Evolutionary conservation across 2,888 invertebrate genomes (phyloP).

Genomic region (Ormyrus nitidulus): DNA sequence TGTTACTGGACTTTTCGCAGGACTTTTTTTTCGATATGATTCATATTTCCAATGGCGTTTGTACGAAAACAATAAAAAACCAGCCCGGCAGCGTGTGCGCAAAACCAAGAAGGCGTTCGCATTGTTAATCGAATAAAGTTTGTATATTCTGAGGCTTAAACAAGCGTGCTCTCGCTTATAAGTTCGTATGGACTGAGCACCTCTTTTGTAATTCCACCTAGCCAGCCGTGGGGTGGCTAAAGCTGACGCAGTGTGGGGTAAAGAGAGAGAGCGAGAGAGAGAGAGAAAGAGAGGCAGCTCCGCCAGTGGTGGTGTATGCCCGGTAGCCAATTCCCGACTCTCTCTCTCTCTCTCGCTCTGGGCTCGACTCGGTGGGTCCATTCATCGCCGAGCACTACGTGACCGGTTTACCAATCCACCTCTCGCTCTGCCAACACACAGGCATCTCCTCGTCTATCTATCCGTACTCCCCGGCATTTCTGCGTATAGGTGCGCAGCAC

Average conservation of each 20-base stretch:
- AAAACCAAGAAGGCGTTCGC: not conserved
- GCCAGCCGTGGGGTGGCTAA: slow-evolving; percentile 67
- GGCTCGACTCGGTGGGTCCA: slow-evolving; percentile 69
- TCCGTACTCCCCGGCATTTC: slow-evolving; percentile 56
- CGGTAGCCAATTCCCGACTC: slow-evolving; percentile 73
- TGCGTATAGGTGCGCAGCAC: slow-evolving; percentile 58
- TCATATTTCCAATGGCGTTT: too few relatives aligned
- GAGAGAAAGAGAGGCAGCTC: not conserved
- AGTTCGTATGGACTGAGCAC: slow-evolving; percentile 64
- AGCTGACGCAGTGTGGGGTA: slow-evolving; percentile 69
- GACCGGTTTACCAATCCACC: slow-evolving; percentile 74
- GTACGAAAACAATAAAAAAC: too few relatives aligned
- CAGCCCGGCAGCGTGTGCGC: too few relatives aligned
- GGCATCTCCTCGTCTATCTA: slow-evolving; percentile 25
- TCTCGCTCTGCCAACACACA: slow-evolving; percentile 59
- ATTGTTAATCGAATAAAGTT: not conserved
- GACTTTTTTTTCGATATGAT: too few relatives aligned
- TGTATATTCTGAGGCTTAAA: not conserved
- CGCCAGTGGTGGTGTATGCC: slow-evolving; percentile 71
- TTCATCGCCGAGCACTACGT: slow-evolving; percentile 75
- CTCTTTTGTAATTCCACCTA: slow-evolving; percentile 65
- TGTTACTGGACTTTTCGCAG: too few relatives aligned
- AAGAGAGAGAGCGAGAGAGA: too few relatives aligned
- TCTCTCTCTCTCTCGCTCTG: slow-evolving; percentile 52
- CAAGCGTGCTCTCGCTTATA: not conserved